phyloP scores from a whole-genome alignment of 2,888 invertebrate genomes.

The Allygus modestus region DNA sequence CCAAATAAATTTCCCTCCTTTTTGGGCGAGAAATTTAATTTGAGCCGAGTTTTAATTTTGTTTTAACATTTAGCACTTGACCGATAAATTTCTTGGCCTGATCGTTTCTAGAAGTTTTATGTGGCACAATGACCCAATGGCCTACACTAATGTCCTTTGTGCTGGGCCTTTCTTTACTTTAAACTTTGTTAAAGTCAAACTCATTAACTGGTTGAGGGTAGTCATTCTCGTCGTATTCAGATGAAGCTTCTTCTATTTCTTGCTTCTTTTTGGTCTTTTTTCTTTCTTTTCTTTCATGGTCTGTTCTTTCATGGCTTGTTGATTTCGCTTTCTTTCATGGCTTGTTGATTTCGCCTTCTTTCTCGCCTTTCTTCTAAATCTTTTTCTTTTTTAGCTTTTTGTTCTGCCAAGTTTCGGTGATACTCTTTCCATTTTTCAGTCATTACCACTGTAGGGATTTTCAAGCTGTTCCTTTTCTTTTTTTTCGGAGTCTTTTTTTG shows the following conservation, averaged over 20 bases:
- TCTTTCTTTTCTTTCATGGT: not conserved
- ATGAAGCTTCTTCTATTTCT: not conserved
- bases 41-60: not conserved
- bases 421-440: slow-evolving; percentile 21
- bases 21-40: not conserved
- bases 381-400: slow-evolving; percentile 23
- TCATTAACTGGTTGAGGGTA: not conserved
- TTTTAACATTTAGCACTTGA: not conserved
- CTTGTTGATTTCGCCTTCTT: not conserved
- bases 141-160: not conserved
- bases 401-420: not conserved
- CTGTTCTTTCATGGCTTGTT: not conserved
- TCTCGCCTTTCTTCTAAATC: not conserved
- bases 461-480: not conserved
- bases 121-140: slow-evolving; percentile 13
- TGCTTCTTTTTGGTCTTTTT: not conserved
- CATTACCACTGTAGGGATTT: not conserved
- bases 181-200: not conserved
- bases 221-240: not conserved
- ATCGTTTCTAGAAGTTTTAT: not conserved
- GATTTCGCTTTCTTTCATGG: not conserved
- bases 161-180: not conserved
- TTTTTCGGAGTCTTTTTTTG: not conserved
- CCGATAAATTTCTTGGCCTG: slow-evolving; percentile 5
- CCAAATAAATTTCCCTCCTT: slow-evolving; percentile 22